Base-by-base conservation (phyloP, 2,888 invertebrate species). In the Seira ritae region DNA sequence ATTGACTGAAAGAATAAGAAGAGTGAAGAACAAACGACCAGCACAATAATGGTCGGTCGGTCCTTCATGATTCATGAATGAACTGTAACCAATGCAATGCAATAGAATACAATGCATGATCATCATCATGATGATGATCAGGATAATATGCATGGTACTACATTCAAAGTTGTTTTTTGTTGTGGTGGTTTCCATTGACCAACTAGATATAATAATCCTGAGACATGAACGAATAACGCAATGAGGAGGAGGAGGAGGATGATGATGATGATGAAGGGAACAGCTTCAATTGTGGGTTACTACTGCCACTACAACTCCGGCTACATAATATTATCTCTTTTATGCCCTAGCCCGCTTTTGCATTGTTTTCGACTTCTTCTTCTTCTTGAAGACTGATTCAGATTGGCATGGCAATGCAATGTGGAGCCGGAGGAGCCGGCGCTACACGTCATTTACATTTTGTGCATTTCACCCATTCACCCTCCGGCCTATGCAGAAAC, bases 91-190 rank as follows among this genome's bases (percentile, higher is more conserved):
- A 31, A 31, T 31, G 31, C 31, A n/a, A n/a, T n/a, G n/a, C n/a
- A n/a, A n/a, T n/a, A n/a, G 3, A 31, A 31, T 31, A 8, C 31
- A 31, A 31, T 31, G 31, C 31, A 31, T 31, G 8, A 31, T 31
- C 31, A 2, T 31, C 2, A 31, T 31, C 3, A 31, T 31, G 31
- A 31, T 31, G 31, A 8, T 31, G 31, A 31, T 31, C 3, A 31
- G 2, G 31, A 31, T 31, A 8, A 31, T 31, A 31, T n/a, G n/a
- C 31, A 31, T 31, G 2, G 31, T 55, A 55, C 55, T 55, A 55
- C 55, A 55, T 55, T 55, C 15, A 55, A 55, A 55, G 55, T 55
- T 55, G 55, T 55, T 55, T n/a, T n/a, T n/a, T n/a, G n/a, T n/a
- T n/a, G n/a, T n/a, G n/a, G 55, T 55, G 55, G 55, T 55, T 55